Evolutionary conservation across 2,113 vertebrate species (phyloP), one percentile per base, ranked within the genome.

Genomic region (Alces alces): DNA sequence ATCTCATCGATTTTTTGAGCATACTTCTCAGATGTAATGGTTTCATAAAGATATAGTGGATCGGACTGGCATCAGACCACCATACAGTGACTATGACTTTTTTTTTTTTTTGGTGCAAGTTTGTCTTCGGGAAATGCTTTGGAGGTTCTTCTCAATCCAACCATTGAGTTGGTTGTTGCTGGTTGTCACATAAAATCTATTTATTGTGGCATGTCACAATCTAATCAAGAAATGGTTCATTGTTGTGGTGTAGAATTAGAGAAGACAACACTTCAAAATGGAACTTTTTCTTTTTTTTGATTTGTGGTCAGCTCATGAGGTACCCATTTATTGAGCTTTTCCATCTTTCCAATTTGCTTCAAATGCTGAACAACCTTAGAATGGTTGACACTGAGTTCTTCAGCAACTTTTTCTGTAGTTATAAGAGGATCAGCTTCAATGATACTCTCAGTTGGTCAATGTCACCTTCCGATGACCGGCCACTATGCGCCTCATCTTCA

Each of bases 391-490:
- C 36, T 73, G 36, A 43, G 23, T 27, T 76, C 70, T 76, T 43
- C 0, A 1, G 70, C 6, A 0, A 43, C 5, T 14, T 25, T 17
- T 13, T 43, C 21, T 76, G 12, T 76, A 43, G 36, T 43, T 43
- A 5, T 76, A 27, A 43, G 36, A 43, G 21, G 12, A 27, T 76
- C 70, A 7, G 36, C 23, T 76, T 43, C 36, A 14, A 0, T 76
- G 36, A 76, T 76, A 2, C 11, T 43, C 70, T 76, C 21, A 25
- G 70, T 27, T 43, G 36, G 36, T 43, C 36, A 43, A 3, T 2
- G 3, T 27, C 23, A 14, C 6, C 70, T 76, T 43, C 70, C 0
- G 0, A 76, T 76, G 36, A 23, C 39, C 1, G 1, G 11, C 39
- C 14, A 7, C 70, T 7, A 27, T 1, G 6, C 12, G 14, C 39